phyloP scores from a whole-genome alignment of 2,797 vertebrate species.

The Taeniopygia guttata region DNA sequence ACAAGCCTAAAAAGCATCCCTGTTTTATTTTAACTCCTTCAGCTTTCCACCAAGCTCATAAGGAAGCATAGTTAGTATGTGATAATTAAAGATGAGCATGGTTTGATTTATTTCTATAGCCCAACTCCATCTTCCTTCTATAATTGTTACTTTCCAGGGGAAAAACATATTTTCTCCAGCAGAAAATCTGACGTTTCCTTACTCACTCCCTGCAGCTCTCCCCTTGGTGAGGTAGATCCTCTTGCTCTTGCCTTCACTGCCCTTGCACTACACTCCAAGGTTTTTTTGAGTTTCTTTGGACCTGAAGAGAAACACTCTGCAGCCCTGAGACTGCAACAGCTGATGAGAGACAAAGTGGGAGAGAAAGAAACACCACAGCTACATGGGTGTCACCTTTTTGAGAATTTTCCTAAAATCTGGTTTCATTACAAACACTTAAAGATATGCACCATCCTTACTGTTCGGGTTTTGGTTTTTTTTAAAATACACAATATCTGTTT shows the following conservation, averaged over 20 bases:
- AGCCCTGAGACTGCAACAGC: background rate
- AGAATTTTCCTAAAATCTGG: background rate
- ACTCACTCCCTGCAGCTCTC: background rate
- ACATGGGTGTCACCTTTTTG: rapidly evolving
- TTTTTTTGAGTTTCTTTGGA: background rate
- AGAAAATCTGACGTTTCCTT: background rate
- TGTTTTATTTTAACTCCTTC: background rate
- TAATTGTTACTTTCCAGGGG: background rate
- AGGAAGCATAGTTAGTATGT: background rate
- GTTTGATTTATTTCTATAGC: background rate
- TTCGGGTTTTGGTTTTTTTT: background rate
- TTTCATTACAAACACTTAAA: background rate
- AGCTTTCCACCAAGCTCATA: background rate
- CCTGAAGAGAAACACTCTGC: background rate
- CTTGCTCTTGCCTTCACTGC: too few relatives aligned
- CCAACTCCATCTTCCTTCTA: background rate
- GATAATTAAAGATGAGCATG: background rate
- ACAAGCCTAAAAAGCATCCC: background rate
- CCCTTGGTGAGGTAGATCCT: background rate
- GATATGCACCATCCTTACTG: background rate
- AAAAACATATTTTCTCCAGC: background rate
- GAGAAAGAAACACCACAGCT: background rate
- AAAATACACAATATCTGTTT: background rate
- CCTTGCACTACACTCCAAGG: background rate
- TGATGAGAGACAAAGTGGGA: background rate